phyloP scores from a whole-genome alignment of 2,888 invertebrate species.

The Callinectes sapidus region DNA sequence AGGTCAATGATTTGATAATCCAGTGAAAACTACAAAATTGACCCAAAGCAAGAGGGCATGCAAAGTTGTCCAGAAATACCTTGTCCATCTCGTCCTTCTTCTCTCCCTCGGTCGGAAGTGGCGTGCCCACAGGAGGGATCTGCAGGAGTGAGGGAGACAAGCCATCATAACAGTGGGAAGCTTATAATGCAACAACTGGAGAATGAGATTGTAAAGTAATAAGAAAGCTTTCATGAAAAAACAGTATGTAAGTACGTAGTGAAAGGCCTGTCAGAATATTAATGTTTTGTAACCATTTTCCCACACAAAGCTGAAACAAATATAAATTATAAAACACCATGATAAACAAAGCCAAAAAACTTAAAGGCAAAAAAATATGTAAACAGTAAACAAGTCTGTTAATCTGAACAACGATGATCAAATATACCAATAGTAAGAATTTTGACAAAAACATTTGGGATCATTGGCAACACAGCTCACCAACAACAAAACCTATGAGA shows the following conservation, averaged over 20 bases:
- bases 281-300: neutral
- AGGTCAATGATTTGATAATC: constrained; percentile 24
- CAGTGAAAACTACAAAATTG: constrained; percentile 48
- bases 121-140: constrained; percentile 75
- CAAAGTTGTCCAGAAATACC: constrained; percentile 77
- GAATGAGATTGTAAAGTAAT: neutral
- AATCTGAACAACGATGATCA: too few relatives aligned
- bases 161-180: neutral
- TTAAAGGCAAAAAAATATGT: too few relatives aligned
- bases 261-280: neutral
- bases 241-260: neutral
- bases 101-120: constrained; percentile 80
- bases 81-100: constrained; percentile 82
- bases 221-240: neutral
- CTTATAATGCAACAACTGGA: neutral
- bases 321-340: too few relatives aligned
- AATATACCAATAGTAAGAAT: too few relatives aligned
- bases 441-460: too few relatives aligned
- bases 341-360: too few relatives aligned
- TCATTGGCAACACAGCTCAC: too few relatives aligned
- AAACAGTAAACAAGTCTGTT: too few relatives aligned
- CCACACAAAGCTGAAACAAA: too few relatives aligned
- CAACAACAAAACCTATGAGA: too few relatives aligned
- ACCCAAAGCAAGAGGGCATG: constrained; percentile 61
- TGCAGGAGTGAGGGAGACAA: constrained; percentile 47